Base-by-base conservation (phyloP, 2,113 vertebrate species). In the Engystomops pustulosus region DNA sequence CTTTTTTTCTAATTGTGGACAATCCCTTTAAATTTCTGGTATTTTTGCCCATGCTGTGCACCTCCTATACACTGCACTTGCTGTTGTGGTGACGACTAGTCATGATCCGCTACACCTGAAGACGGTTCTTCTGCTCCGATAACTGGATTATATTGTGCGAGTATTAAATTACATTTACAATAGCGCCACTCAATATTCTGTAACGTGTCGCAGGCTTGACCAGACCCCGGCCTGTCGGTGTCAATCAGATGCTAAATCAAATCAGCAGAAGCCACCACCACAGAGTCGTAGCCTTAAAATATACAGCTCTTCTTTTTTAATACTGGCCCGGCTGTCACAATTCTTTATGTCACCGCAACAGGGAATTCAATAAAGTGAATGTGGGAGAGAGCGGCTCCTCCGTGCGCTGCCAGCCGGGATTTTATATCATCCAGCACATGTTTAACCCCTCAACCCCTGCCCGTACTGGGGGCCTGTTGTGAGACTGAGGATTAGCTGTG, bases 191-290 rank as follows among this genome's bases (percentile, higher is more conserved):
- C 80, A 60, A 72, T 82, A 82, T 45, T 58, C 34, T 82, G 49
- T 45, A 27, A 81, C 55, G 45, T 70, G 45, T 15, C 18, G 67
- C 67, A 70, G 51, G 41, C 65, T 81, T 71, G 67, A 82, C 67
- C 80, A 44, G 49, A 72, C 68, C 34, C 49, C 36, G 34, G 47
- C 36, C 34, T 58, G 68, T 70, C 80, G 27, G 34, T 60, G 80
- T 82, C 80, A 72, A 72, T 72, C 69, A 72, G 51, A 53, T 36
- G 36, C 32, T 71, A 82, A 82, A 82, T 71, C 69, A 44, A 82
- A 60, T 36, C 67, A 70, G 20, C 2, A 55, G 65, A 70, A 36
- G 25, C 17, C 27, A 55, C n/a, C 20, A 30, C 9, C 47, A 27
- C 32, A 18, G 69, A 75, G 70, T 47, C 30, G 55, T 27, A 72